Conservation (phyloP, 2,113 vertebrate genomes). For the Gracilinanus agilis region DNA sequence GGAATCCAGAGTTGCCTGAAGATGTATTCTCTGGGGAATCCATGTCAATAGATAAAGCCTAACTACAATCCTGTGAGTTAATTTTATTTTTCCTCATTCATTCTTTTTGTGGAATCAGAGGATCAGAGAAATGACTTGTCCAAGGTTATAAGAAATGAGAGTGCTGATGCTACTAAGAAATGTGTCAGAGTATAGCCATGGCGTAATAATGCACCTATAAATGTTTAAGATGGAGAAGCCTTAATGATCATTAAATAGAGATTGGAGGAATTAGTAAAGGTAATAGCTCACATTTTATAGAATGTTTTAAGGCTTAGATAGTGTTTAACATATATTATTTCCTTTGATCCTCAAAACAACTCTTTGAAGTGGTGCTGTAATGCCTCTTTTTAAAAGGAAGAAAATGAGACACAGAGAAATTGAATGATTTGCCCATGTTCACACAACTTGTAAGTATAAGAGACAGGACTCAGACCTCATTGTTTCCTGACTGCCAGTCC, state of each 20-base stretch:
- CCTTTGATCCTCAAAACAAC: neutral
- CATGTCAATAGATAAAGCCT: neutral
- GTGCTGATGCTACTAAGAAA: neutral
- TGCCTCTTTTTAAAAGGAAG: neutral
- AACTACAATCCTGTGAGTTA: neutral
- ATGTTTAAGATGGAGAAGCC: neutral
- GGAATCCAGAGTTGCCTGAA: neutral
- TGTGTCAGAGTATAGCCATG: neutral
- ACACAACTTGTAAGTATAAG: neutral
- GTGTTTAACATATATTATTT: neutral
- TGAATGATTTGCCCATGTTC: neutral
- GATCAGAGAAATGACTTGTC: neutral
- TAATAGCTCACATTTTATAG: neutral
- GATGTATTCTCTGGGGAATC: neutral
- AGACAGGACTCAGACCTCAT: neutral
- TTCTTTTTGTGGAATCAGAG: neutral
- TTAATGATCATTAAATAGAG: neutral
- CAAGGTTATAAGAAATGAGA: neutral
- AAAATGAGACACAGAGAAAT: constrained; percentile 1
- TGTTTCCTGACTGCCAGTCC: neutral
- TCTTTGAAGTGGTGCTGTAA: neutral
- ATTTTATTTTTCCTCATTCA: neutral
- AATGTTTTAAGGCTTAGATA: neutral
- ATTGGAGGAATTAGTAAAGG: neutral
- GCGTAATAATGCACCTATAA: neutral